A percentile compares a stretch with the other conserved stretches of the same genome.
phyloP scores from a whole-genome alignment of 2,113 vertebrate genomes.

The Lutjanus erythropterus region DNA sequence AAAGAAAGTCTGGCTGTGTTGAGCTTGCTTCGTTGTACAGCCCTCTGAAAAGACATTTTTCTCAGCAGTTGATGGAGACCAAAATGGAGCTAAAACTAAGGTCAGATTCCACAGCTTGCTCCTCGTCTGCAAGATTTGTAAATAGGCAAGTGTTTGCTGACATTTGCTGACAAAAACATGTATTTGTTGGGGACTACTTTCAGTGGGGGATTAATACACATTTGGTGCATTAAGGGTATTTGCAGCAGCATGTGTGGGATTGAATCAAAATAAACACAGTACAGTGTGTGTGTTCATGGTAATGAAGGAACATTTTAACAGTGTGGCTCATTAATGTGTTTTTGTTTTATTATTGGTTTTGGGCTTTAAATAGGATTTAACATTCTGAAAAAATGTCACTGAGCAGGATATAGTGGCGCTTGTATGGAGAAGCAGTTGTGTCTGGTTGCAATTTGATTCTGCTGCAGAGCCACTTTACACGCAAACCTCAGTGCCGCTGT shows the following conservation, averaged over 20 bases:
- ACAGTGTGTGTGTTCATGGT: not conserved
- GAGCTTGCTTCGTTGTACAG: no score
- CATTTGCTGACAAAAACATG: no score
- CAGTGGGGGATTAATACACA: no score
- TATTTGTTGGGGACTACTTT: no score
- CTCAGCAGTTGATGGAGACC: no score
- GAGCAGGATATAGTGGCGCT: not conserved
- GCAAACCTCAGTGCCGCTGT: not conserved
- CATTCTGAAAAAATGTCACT: not conserved
- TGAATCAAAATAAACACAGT: not conserved
- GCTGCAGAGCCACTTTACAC: constrained; percentile 4
- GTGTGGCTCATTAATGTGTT: not conserved
- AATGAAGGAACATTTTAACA: not conserved
- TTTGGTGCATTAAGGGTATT: not conserved
- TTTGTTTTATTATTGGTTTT: not conserved
- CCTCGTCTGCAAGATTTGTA: no score
- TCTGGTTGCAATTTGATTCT: not conserved
- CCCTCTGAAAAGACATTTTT: no score
- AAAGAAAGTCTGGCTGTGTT: no score
- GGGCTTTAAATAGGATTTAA: not conserved
- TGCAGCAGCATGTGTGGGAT: not conserved
- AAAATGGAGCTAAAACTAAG: no score
- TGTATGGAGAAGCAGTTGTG: not conserved
- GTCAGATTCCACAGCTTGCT: no score
- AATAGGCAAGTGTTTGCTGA: no score